Percentiles rank a stretch among this genome's conserved stretches.
phyloP scores from a whole-genome alignment of 2,888 invertebrate species.

The Theodoxus fluviatilis region DNA sequence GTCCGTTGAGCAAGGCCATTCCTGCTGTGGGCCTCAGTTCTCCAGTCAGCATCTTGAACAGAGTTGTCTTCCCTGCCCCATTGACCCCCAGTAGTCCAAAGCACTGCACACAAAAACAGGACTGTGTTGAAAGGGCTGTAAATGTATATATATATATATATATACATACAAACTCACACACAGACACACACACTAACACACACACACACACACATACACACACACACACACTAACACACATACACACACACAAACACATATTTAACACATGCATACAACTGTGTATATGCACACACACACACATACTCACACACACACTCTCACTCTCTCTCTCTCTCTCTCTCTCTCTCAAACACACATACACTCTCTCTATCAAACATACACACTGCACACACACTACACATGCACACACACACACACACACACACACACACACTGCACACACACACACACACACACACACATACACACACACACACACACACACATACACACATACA shows the following conservation, averaged over 20 bases:
- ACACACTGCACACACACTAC: no score
- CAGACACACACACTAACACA: not conserved
- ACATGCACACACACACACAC: not conserved
- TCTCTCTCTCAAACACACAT: no score
- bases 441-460: not conserved
- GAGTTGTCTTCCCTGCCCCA: slow-evolving; percentile 75
- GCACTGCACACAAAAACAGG: slow-evolving; percentile 69
- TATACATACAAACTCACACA: not conserved
- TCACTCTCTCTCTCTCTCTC: no score
- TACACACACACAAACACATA: no score
- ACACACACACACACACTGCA: not conserved
- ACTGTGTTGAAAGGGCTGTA: not conserved
- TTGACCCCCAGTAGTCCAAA: slow-evolving; percentile 78
- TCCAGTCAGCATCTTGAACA: slow-evolving; percentile 77
- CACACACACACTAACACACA: not conserved
- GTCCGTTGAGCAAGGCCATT: slow-evolving; percentile 68
- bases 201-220: not conserved
- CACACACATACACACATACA: not conserved
- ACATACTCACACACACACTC: no score
- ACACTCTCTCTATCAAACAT: no score
- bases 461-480: not conserved
- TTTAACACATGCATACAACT: no score
- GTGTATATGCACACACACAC: no score
- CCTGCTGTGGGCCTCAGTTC: slow-evolving; percentile 68
- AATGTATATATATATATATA: not conserved